Base-by-base conservation (phyloP, 1,140 invertebrate genomes). In the Cataglyphis hispanica region DNA sequence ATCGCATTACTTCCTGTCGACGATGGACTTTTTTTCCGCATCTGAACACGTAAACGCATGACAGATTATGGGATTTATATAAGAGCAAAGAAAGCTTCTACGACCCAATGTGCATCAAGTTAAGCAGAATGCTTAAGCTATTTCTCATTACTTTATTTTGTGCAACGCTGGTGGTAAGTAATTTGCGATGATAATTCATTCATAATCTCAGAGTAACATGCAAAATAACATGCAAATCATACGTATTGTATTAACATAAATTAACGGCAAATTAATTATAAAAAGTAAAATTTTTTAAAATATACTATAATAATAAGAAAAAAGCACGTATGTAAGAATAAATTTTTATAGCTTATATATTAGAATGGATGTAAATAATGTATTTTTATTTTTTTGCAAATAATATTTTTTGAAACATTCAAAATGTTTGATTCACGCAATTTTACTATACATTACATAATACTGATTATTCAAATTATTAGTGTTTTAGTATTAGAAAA, bases 61-160 rank as follows among this genome's bases (percentile, higher is more conserved):
- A 2, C 56, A 2, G 2, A 58, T 58, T 58, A 58, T 25, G 56
- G 2, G 56, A 58, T 58, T 10, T 25, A n/a, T 22, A 58, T 58
- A 76, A 76, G 40, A 27, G 72, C 72, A 22, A 61, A 40, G 22
- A 40, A 27, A 1, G 16, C 37, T 16, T 40, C 22, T 5, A 2
- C 7, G 16, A 5, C 13, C 34, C 3, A 61, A 56, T 75, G 8
- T 40, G 34, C 5, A 19, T 60, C 72, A 61, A 60, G 34, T 34
- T 27, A 25, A 60, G 2, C 34, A 61, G 1, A 22, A 76, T 76
- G 74, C 58, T 74, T 16, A 76, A 76, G 56, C 37, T 61, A 16
- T 61, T 76, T 2, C 37, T 76, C 16, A n/a, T 58, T 22, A 58
- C 72, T 53, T 76, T 76, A 34, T 56, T 76, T 6, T 76, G 74